Base-by-base conservation (phyloP, 2,888 invertebrate genomes). In the Nezara viridula region DNA sequence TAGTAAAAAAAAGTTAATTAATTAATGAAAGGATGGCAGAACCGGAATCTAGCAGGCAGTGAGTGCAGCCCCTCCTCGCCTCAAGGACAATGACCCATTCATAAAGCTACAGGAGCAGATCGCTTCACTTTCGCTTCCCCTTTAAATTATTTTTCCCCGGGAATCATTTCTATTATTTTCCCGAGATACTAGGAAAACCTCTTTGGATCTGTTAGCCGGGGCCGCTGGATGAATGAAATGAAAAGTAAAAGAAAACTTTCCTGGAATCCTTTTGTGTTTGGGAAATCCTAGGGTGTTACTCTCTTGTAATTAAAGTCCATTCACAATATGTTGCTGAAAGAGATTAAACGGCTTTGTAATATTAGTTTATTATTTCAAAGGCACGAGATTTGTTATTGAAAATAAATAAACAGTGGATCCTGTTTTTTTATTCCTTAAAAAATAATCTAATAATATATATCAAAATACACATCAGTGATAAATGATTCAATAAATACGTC, bases 31-130 rank as follows among this genome's bases (percentile, higher is more conserved):
- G 0, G 21, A 14, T 19, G 27, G 6, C 6, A 32, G 66, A n/a
- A 4, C 27, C 21, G 27, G 16, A 32, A 55, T 24, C 55, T 9
- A 24, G 55, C 6, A 55, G 24, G 24, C 55, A n/a, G 24, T 24
- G 19, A 5, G 9, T 24, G 9, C 10, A 5, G 24, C 55, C 24
- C 32, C 66, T 7, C 66, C 14, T 7, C 37, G 19, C 21, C 66
- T 73, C 66, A 73, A 37, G 66, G 66, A 73, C 66, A 73, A 73
- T 73, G 66, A 73, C 19, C 66, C 66, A 73, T 73, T 73, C 66
- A 73, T 73, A 37, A 32, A 73, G 32, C 2, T 37, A 6, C 19
- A 37, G 32, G 16, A 73, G 66, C 2, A 27, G 66, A 73, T 21
- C 19, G 66, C 66, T 73, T 73, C 66, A 73, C 66, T 73, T 73